Evolutionary conservation across 2,113 vertebrate genomes (phyloP).

Genomic region (Nothoprocta perdicaria): DNA sequence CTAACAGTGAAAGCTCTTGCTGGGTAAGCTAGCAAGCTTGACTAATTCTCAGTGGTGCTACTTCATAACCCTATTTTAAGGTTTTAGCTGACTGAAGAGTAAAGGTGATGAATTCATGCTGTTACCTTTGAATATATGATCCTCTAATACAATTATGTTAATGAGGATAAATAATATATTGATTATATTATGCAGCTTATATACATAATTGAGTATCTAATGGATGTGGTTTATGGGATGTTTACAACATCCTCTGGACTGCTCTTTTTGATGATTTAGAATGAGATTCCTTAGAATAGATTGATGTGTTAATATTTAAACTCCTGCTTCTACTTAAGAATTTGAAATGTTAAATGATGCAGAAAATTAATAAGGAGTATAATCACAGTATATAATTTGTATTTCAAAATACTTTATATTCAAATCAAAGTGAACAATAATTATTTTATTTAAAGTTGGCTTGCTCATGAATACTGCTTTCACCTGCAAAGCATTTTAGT

Average conservation of each 20-base stretch:
- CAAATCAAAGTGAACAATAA: background rate
- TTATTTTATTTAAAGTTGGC: background rate
- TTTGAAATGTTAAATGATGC: background rate
- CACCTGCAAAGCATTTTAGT: conserved; percentile 43
- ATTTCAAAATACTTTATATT: background rate
- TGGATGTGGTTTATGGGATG: background rate
- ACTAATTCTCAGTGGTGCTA: conserved; percentile 84
- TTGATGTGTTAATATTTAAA: background rate
- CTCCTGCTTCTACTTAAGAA: background rate
- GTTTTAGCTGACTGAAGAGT: conserved; percentile 78
- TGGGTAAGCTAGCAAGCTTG: conserved; percentile 82
- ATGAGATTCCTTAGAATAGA: background rate
- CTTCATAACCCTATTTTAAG: conserved; percentile 83
- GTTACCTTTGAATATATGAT: conserved; percentile 67
- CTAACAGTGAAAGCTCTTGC: conserved; percentile 78
- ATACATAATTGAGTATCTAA: background rate
- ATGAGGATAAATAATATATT: conserved; percentile 30
- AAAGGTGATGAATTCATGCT: conserved; percentile 76
- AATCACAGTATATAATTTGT: background rate
- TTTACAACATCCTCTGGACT: background rate
- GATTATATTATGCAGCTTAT: background rate
- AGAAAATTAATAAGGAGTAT: background rate
- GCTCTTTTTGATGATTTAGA: conserved; percentile 1
- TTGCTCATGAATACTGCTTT: conserved; percentile 36
- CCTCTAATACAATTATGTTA: conserved; percentile 5